These are phyloP conservation scores for Diabrotica undecimpunctata DNA, from an alignment of 1,140 invertebrate species.

Conservation along the genomic window DNA sequence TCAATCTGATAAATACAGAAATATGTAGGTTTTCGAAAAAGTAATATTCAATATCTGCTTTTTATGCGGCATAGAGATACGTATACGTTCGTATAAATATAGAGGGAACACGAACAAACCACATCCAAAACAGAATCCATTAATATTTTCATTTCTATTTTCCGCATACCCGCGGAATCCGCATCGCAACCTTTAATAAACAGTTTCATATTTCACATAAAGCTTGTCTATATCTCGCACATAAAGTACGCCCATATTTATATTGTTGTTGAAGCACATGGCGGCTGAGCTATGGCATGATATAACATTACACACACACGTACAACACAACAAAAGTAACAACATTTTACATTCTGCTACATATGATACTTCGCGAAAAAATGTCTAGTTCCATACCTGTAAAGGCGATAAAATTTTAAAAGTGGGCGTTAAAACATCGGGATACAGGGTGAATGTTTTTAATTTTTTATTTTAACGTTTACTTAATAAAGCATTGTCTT, in stretches of 20 bases:
- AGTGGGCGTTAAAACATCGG: neutral
- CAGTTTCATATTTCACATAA: slow-evolving; percentile 2
- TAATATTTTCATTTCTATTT: slow-evolving; percentile 1
- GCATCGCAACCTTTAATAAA: neutral
- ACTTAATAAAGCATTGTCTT: too few species aligned
- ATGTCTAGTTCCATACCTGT: slow-evolving; percentile 8
- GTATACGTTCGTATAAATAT: too few species aligned
- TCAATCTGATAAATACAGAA: too few species aligned
- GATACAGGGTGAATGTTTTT: too few species aligned
- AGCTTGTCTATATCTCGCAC: slow-evolving; percentile 3
- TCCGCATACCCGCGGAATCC: neutral
- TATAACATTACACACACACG: slow-evolving; percentile 13
- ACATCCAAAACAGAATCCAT: neutral
- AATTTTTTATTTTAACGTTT: too few species aligned
- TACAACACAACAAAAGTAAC: slow-evolving; percentile 10
- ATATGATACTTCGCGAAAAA: slow-evolving; percentile 8
- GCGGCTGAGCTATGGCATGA: slow-evolving; percentile 9
- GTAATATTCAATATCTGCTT: too few species aligned
- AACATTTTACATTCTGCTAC: slow-evolving; percentile 13
- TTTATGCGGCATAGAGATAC: too few species aligned
- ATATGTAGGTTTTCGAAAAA: too few species aligned
- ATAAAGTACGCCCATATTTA: slow-evolving; percentile 15
- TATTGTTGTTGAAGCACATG: slow-evolving; percentile 9
- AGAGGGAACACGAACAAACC: neutral
- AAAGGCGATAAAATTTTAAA: slow-evolving; percentile 11